A percentile compares a stretch with the other conserved stretches of the same genome.
These are phyloP conservation scores for Numenius arquata DNA, from an alignment of 2,113 vertebrate genomes.

Conservation along the genomic window DNA sequence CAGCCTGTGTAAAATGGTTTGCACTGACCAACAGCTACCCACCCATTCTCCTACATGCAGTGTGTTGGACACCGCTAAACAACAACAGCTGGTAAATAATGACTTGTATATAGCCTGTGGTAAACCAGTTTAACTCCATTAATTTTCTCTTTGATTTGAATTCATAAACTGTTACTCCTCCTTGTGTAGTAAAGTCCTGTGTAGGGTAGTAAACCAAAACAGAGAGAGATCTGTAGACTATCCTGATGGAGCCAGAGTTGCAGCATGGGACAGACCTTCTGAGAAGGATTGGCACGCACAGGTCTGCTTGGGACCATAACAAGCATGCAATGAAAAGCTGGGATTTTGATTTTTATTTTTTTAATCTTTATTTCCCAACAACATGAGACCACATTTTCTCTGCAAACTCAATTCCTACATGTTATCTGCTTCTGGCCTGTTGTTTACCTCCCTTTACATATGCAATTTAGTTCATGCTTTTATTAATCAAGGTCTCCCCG, in stretches of 20 bases:
- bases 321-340: background rate
- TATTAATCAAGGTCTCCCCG: slow-evolving; percentile 51
- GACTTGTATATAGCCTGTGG: background rate
- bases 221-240: background rate
- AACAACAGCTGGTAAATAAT: background rate
- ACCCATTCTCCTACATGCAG: fast-evolving
- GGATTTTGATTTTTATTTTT: background rate
- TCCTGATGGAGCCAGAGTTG: background rate
- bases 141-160: background rate
- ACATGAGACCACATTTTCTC: background rate
- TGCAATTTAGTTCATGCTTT: slow-evolving; percentile 68
- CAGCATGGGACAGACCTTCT: background rate
- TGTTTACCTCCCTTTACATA: slow-evolving; percentile 42
- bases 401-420: background rate
- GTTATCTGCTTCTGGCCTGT: background rate
- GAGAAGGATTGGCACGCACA: fast-evolving
- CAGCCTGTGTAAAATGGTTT: background rate
- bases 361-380: background rate
- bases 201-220: background rate
- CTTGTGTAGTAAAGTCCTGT: background rate
- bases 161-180: background rate
- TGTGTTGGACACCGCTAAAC: background rate
- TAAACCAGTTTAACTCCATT: background rate
- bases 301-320: background rate
- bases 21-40: background rate